Conservation (phyloP, 2,888 invertebrate species). For the Pammene aurita region DNA sequence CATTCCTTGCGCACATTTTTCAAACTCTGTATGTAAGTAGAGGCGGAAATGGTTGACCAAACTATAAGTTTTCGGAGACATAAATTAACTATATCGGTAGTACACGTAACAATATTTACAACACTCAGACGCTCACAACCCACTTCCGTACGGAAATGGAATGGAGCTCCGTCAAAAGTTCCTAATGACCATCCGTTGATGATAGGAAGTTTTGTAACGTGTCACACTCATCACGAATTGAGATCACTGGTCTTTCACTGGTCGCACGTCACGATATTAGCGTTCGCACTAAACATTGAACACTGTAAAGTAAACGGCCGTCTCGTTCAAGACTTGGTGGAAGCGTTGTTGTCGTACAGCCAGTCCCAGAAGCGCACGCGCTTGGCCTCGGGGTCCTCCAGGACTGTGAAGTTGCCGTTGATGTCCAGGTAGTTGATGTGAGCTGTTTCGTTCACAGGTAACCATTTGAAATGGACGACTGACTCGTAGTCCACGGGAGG, state of each 20-base stretch:
- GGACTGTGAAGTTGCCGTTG: constrained; percentile 76
- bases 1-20: too few species aligned
- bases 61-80: constrained; percentile 11
- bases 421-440: constrained; percentile 81
- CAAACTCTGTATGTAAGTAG: too few species aligned
- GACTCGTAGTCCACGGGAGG: constrained; percentile 78
- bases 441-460: constrained; percentile 71
- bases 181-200: constrained; percentile 17
- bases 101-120: constrained; percentile 40
- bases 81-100: constrained; percentile 29
- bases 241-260: constrained; percentile 33
- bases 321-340: constrained; percentile 42
- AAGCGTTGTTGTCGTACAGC: constrained; percentile 68
- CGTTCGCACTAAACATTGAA: constrained; percentile 38
- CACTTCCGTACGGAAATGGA: constrained; percentile 45
- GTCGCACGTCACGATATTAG: constrained; percentile 17
- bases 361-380: constrained; percentile 84
- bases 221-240: constrained; percentile 37
- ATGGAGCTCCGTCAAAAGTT: constrained; percentile 36
- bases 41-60: background rate
- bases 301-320: background rate
- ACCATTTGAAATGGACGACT: constrained; percentile 79
- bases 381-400: constrained; percentile 78
- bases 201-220: constrained; percentile 21
- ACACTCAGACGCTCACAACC: constrained; percentile 37